Percentiles rank a stretch among this genome's conserved stretches.
Conservation (phyloP, 2,888 invertebrate species). For the Epirrhoe alternata region DNA sequence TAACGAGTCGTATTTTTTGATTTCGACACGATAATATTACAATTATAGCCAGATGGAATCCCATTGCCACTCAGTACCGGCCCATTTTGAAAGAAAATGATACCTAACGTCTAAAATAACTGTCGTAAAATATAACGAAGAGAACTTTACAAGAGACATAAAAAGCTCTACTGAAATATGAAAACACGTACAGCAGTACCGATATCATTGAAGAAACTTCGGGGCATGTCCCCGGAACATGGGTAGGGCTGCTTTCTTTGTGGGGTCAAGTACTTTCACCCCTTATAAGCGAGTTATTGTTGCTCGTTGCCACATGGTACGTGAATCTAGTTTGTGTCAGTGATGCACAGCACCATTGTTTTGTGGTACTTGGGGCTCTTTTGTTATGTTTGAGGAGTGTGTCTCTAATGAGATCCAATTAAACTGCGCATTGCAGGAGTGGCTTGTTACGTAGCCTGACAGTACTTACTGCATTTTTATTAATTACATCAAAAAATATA, state of each 20-base stretch:
- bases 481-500: not conserved
- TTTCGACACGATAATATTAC: constrained; percentile 15
- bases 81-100: constrained; percentile 34
- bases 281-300: constrained; percentile 54
- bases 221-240: constrained; percentile 22
- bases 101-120: constrained; percentile 34
- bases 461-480: not conserved
- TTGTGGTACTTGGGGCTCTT: constrained; percentile 28
- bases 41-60: constrained; percentile 33
- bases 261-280: constrained; percentile 55
- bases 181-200: constrained; percentile 22
- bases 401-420: constrained; percentile 28
- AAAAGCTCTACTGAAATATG: constrained; percentile 28
- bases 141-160: constrained; percentile 22
- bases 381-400: constrained; percentile 21
- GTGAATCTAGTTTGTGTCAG: constrained; percentile 22
- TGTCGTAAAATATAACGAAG: constrained; percentile 35
- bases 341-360: constrained; percentile 32
- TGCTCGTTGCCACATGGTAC: constrained; percentile 32
- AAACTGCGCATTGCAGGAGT: constrained; percentile 16
- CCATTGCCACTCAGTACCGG: constrained; percentile 32
- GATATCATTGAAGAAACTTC: constrained; percentile 31
- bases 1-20: constrained; percentile 14
- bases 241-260: constrained; percentile 42
- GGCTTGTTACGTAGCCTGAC: not conserved